A percentile compares a stretch with the other conserved stretches of the same genome.
phyloP scores from a whole-genome alignment of 2,797 vertebrate species.

The Lutjanus campechanus region DNA sequence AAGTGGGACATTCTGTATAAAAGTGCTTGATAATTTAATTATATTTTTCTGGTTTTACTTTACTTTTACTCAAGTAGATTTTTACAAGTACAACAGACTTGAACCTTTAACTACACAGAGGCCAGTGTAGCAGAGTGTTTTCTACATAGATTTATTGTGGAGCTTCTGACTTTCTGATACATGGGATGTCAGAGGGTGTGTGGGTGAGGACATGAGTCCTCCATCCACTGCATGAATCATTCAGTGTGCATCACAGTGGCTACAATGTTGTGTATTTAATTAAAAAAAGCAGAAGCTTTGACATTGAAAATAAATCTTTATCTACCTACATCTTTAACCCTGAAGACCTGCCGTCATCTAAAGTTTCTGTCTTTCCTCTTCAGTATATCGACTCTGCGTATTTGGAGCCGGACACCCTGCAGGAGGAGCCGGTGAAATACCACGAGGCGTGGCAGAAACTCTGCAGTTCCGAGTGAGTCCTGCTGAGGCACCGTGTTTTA shows the following conservation, averaged over 20 bases:
- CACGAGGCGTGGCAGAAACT: constrained; percentile 98
- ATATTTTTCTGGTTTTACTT: too few species aligned
- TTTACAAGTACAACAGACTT: too few species aligned
- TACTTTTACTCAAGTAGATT: too few species aligned
- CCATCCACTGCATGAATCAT: too few species aligned
- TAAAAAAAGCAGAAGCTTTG: background rate
- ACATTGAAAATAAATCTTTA: background rate
- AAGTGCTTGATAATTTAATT: too few species aligned
- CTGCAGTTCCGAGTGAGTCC: constrained; percentile 93
- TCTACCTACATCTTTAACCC: background rate
- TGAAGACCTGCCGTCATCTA: background rate
- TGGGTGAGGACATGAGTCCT: too few species aligned
- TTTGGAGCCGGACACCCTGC: constrained; percentile 89
- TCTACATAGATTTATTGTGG: too few species aligned
- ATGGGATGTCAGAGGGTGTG: background rate
- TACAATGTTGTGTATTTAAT: background rate
- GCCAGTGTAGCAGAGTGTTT: too few species aligned
- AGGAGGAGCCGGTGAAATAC: constrained; percentile 94
- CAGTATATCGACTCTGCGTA: constrained; percentile 93
- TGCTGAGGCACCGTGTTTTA: background rate
- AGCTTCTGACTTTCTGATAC: too few species aligned
- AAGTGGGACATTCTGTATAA: too few species aligned
- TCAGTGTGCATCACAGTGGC: background rate
- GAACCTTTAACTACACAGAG: too few species aligned
- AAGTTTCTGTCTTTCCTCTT: constrained; percentile 2